A percentile compares a stretch with the other conserved stretches of the same genome.
phyloP scores from a whole-genome alignment of 1,140 invertebrate genomes.

The Apis florea region DNA sequence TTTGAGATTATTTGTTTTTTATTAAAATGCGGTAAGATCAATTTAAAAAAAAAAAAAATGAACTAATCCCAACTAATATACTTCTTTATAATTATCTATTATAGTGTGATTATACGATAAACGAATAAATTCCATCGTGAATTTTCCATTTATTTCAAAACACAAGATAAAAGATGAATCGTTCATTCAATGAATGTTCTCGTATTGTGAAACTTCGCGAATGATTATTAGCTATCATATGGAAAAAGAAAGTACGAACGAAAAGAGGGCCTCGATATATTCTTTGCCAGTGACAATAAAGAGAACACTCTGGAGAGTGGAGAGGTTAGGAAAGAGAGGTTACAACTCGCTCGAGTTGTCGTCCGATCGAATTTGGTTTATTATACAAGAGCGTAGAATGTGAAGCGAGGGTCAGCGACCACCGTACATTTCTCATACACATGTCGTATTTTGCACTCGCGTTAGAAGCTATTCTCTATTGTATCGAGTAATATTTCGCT shows the following conservation, averaged over 20 bases:
- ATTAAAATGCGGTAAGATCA: neutral
- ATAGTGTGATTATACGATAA: neutral
- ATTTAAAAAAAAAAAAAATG: neutral
- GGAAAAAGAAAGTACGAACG: neutral
- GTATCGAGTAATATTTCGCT: conserved; percentile 9
- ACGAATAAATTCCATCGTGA: neutral
- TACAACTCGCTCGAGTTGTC: conserved; percentile 40
- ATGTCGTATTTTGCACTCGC: conserved; percentile 39
- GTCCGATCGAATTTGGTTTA: conserved; percentile 79
- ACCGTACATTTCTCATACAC: conserved; percentile 69
- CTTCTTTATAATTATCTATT: neutral
- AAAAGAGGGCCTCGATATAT: conserved; percentile 7
- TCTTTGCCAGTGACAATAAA: conserved; percentile 45
- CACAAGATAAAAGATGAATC: neutral
- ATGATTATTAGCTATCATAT: neutral
- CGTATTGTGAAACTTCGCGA: neutral
- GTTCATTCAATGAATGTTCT: neutral
- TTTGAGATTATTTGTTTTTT: neutral
- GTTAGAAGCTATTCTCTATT: conserved; percentile 1
- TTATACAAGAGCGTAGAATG: conserved; percentile 76
- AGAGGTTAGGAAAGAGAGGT: conserved; percentile 55
- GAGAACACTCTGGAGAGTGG: conserved; percentile 16
- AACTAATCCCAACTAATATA: neutral
- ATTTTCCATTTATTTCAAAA: conserved; percentile 16
- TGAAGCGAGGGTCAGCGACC: conserved; percentile 77